Evolutionary conservation across 2,113 vertebrate genomes (phyloP).

Genomic region (Gasterosteus nipponicus): DNA sequence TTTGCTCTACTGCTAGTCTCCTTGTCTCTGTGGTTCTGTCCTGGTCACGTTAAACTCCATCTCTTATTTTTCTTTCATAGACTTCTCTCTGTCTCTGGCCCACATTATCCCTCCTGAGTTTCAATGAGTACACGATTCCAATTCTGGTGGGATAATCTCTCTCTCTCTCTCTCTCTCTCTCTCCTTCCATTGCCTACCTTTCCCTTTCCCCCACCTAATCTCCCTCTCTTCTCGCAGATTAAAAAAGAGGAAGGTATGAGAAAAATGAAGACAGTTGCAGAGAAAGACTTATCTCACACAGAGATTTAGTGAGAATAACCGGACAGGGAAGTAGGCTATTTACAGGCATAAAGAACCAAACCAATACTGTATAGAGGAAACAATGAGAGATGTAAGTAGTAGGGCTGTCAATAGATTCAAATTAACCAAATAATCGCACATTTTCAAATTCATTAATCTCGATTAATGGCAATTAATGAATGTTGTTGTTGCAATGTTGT

Average conservation of each 20-base stretch:
- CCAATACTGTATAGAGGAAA: neutral
- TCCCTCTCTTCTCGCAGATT: slow-evolving; percentile 55
- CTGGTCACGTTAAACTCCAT: neutral
- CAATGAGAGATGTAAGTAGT: neutral
- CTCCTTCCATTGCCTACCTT: slow-evolving; percentile 24
- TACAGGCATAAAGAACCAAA: neutral
- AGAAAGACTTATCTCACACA: neutral
- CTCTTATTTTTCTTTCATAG: slow-evolving; percentile 13
- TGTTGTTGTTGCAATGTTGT: too few species aligned
- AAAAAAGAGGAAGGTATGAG: slow-evolving; percentile 62
- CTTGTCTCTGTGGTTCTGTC: slow-evolving; percentile 8
- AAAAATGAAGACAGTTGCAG: slow-evolving; percentile 32
- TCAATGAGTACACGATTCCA: slow-evolving; percentile 46
- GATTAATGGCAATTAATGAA: too few species aligned
- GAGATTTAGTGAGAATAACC: neutral
- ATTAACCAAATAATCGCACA: too few species aligned
- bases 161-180: slow-evolving; percentile 24
- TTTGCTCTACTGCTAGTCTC: neutral
- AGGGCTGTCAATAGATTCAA: neutral
- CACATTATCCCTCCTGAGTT: slow-evolving; percentile 36
- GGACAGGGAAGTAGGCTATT: neutral
- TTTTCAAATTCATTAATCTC: too few species aligned
- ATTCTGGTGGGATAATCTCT: slow-evolving; percentile 68
- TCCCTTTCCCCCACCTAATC: slow-evolving; percentile 59
- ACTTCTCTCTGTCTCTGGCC: slow-evolving; percentile 3